Evolutionary conservation across 2,113 vertebrate species (phyloP), one percentile per base, ranked within the genome.

Genomic region (Otocyon megalotis): DNA sequence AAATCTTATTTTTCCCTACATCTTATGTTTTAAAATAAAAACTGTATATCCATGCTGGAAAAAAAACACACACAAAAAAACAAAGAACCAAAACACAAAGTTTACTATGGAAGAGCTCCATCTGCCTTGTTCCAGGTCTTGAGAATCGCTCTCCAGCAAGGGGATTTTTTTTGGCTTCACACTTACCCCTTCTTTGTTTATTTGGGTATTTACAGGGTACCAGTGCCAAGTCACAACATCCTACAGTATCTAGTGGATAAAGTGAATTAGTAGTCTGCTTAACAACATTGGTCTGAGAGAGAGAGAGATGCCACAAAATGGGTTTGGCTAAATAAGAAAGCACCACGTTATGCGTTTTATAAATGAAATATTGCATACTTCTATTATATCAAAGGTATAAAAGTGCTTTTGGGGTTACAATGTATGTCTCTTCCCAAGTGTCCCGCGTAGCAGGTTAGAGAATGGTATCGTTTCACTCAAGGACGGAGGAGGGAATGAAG

Each of bases 11-110:
- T 84, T 79, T 56, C 63, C 54, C 63, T 88, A 71, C 37, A 62
- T 83, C 80, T 95, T 79, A 22, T 67, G 37, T 98, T 94, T 96
- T 16, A 65, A 62, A 88, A 62, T 83, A 19, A 76, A 88, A 85
- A 35, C 6, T 62, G n/a, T 43, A 0, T 20, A 4, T 69, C 50
- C 4, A 4, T 22, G 50, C 35, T 74, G 32, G n/a, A 48, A 69
- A 54, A 54, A 69, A 80, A 88, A 24, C 14, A 62, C 43, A 43
- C 43, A 24, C 28, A 32, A 67, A 43, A 43, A 43, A 43, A 43
- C 43, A 43, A 43, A 43, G 43, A 67, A 16, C 30, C 32, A 30
- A 15, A 67, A 35, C 63, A n/a, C 17, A 5, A 76, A 62, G 58
- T n/a, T 56, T 53, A 12, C 79, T 69, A 0, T 20, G 67, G 79